Conservation (phyloP, 2,797 vertebrate species). For the Protonibea diacanthus region DNA sequence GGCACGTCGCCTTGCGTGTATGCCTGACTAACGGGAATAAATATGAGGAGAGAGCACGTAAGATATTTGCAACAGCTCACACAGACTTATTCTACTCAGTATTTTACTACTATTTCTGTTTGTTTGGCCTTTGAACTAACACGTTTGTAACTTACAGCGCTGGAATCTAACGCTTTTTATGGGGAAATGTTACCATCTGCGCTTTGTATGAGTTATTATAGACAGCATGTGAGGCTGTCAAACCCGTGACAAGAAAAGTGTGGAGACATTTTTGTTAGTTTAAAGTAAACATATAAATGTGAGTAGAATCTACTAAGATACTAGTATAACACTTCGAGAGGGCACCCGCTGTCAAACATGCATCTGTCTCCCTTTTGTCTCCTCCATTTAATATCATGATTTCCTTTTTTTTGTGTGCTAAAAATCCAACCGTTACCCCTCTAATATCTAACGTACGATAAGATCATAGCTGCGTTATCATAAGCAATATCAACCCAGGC, state of each 20-base stretch:
- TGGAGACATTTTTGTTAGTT: conserved; percentile 34
- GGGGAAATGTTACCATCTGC: conserved; percentile 27
- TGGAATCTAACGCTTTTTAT: conserved; percentile 29
- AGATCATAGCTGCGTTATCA: conserved; percentile 9
- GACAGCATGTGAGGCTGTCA: neutral
- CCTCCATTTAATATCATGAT: neutral
- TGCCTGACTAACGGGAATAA: conserved; percentile 45
- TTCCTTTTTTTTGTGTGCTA: conserved; percentile 18
- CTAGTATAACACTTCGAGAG: conserved; percentile 15
- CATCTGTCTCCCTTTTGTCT: conserved; percentile 34
- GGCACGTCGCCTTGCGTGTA: conserved; percentile 23
- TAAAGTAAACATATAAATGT: conserved; percentile 33
- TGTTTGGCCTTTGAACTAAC: conserved; percentile 39
- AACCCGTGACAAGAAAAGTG: neutral
- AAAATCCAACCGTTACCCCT: conserved; percentile 9
- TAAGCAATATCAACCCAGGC: conserved; percentile 2
- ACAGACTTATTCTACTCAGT: neutral
- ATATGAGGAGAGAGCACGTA: conserved; percentile 26
- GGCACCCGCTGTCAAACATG: conserved; percentile 50
- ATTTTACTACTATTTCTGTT: conserved; percentile 28
- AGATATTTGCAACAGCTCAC: conserved; percentile 22
- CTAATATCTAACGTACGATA: conserved; percentile 16
- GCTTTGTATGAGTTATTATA: conserved; percentile 14
- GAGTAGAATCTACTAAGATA: conserved; percentile 43
- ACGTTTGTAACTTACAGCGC: neutral